Percentiles rank a stretch among this genome's conserved stretches.
These are phyloP conservation scores for Periphyllus acericola DNA, from an alignment of 2,888 invertebrate genomes.

Conservation along the genomic window DNA sequence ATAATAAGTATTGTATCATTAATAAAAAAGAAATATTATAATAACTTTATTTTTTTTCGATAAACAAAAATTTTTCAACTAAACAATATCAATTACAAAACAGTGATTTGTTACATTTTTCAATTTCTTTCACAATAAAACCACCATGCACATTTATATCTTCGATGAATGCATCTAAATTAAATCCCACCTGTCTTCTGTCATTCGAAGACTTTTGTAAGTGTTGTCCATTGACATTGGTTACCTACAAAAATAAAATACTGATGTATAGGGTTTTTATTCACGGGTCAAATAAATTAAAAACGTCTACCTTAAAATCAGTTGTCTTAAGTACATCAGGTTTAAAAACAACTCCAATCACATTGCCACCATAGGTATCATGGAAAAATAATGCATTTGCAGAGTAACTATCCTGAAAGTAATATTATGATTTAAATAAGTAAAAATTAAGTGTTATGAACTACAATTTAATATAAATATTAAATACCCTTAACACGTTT, in stretches of 20 bases:
- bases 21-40: not conserved
- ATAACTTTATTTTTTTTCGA: constrained; percentile 1
- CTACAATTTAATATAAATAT: not conserved
- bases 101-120: constrained; percentile 65
- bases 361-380: constrained; percentile 85
- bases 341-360: constrained; percentile 87
- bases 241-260: constrained; percentile 69
- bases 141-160: constrained; percentile 78
- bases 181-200: constrained; percentile 69
- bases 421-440: not conserved
- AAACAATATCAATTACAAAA: constrained; percentile 25
- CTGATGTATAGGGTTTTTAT: constrained; percentile 29
- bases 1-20: not conserved
- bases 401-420: constrained; percentile 75
- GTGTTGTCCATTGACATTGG: constrained; percentile 72
- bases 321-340: constrained; percentile 71
- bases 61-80: not conserved
- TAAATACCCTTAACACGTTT: constrained; percentile 76
- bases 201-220: constrained; percentile 6
- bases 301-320: constrained; percentile 77
- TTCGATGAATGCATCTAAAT: constrained; percentile 76
- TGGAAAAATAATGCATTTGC: constrained; percentile 89
- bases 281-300: constrained; percentile 21
- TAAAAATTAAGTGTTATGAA: not conserved
- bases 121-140: constrained; percentile 74